Evolutionary conservation across 1,140 invertebrate species (phyloP).

Genomic region (Mizuhopecten yessoensis): DNA sequence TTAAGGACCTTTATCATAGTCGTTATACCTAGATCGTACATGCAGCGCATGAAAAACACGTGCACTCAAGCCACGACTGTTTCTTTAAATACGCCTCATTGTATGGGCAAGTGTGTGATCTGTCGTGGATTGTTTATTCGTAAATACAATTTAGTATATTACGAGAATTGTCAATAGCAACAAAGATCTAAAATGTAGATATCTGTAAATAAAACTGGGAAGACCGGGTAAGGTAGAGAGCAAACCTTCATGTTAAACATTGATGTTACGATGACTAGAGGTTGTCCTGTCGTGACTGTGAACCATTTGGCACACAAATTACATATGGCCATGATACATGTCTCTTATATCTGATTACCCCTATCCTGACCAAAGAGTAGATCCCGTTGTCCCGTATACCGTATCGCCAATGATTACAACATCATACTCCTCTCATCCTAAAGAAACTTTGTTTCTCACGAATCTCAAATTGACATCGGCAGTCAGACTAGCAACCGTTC

Average conservation of each 20-base stretch:
- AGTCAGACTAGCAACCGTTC: not conserved
- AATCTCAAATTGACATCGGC: not conserved
- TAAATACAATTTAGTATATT: not conserved
- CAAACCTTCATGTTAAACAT: too few species aligned
- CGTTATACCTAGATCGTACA: not conserved
- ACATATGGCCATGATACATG: not conserved
- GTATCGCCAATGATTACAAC: not conserved
- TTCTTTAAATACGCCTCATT: too few species aligned
- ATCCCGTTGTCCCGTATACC: conserved; percentile 6
- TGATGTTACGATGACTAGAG: too few species aligned
- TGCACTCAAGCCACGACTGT: not conserved
- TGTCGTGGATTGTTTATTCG: too few species aligned
- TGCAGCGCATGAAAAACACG: not conserved
- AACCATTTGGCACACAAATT: conserved; percentile 10
- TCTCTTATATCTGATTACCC: not conserved
- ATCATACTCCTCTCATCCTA: not conserved
- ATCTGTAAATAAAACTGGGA: not conserved
- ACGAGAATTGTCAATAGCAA: not conserved
- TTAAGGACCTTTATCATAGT: not conserved
- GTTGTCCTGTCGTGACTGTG: not conserved
- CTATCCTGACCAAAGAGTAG: not conserved
- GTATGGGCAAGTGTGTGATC: too few species aligned
- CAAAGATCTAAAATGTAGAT: too few species aligned
- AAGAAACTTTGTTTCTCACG: conserved; percentile 26
- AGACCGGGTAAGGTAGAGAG: not conserved